A percentile compares a stretch with the other conserved stretches of the same genome.
These are phyloP conservation scores for Platynereis dumerilii DNA, from an alignment of 2,888 invertebrate genomes.

Conservation along the genomic window DNA sequence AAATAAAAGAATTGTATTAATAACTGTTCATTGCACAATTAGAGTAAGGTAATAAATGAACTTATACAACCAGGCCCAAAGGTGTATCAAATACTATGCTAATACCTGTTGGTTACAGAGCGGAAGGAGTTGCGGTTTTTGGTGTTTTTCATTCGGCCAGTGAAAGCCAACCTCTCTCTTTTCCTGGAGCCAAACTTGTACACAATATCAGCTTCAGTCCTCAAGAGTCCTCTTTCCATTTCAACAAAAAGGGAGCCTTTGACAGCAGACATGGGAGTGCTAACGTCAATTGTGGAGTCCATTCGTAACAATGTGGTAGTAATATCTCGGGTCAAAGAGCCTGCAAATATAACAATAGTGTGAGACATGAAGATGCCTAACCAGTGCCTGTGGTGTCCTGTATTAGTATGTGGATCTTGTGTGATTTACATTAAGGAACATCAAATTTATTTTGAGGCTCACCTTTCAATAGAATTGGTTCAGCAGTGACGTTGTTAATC, in stretches of 20 bases:
- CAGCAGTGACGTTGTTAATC: not conserved
- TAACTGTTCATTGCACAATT: not conserved
- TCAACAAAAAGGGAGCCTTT: not conserved
- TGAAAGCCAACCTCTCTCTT: not conserved
- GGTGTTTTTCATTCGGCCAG: not conserved
- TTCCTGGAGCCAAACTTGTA: not conserved
- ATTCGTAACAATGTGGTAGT: not conserved
- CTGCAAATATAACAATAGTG: not conserved
- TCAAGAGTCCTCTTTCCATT: not conserved
- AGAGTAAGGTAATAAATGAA: no score
- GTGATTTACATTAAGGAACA: slow-evolving; percentile 20
- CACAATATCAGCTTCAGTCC: not conserved
- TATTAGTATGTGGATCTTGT: no score
- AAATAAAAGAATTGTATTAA: not conserved
- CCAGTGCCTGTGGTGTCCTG: no score
- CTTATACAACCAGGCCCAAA: not conserved
- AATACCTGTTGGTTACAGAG: not conserved
- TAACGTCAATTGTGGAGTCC: not conserved
- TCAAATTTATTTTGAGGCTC: slow-evolving; percentile 33
- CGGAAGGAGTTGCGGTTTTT: not conserved
- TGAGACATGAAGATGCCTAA: no score
- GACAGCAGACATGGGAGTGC: not conserved
- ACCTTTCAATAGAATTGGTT: slow-evolving; percentile 82
- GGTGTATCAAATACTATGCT: no score
- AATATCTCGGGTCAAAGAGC: not conserved